phyloP scores from a whole-genome alignment of 2,888 invertebrate species.

The Adelognathus sp. region DNA sequence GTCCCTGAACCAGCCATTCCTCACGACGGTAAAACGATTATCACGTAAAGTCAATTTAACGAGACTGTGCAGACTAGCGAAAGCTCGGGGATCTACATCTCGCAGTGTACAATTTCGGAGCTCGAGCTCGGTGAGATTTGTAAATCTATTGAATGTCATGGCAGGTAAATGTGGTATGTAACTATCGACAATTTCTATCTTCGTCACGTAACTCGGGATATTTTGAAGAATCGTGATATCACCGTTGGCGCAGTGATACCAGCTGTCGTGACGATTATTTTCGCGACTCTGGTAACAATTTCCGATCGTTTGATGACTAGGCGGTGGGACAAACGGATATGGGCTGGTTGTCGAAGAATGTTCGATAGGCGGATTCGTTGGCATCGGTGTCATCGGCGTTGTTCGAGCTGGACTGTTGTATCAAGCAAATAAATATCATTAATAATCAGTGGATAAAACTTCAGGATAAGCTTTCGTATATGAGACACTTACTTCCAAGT shows the following conservation, averaged over 20 bases:
- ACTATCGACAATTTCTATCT: slow-evolving; percentile 71
- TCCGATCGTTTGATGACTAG: slow-evolving; percentile 30
- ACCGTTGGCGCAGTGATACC: slow-evolving; percentile 68
- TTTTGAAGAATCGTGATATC: slow-evolving; percentile 63
- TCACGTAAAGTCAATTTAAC: slow-evolving; percentile 67
- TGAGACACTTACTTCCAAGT: background rate
- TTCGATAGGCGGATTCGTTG: slow-evolving; percentile 28
- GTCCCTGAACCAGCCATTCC: slow-evolving; percentile 63
- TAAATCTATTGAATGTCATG: slow-evolving; percentile 60
- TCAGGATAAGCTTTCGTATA: background rate
- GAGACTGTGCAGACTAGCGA: slow-evolving; percentile 60
- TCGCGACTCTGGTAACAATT: slow-evolving; percentile 47
- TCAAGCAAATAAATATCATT: background rate
- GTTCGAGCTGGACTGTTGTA: slow-evolving; percentile 15
- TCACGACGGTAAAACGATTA: slow-evolving; percentile 65
- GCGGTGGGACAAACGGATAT: slow-evolving; percentile 13
- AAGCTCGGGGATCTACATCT: slow-evolving; percentile 66
- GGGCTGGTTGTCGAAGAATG: slow-evolving; percentile 15
- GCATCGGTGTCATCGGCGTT: slow-evolving; percentile 9
- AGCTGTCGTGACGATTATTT: slow-evolving; percentile 7
- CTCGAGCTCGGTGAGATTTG: slow-evolving; percentile 64
- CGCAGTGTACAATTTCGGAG: slow-evolving; percentile 68
- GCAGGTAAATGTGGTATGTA: slow-evolving; percentile 63
- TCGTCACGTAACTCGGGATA: slow-evolving; percentile 62
- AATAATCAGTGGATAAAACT: background rate